These are phyloP conservation scores for Lissocephala sabroskyi DNA, from an alignment of 2,888 invertebrate genomes.

Conservation along the genomic window DNA sequence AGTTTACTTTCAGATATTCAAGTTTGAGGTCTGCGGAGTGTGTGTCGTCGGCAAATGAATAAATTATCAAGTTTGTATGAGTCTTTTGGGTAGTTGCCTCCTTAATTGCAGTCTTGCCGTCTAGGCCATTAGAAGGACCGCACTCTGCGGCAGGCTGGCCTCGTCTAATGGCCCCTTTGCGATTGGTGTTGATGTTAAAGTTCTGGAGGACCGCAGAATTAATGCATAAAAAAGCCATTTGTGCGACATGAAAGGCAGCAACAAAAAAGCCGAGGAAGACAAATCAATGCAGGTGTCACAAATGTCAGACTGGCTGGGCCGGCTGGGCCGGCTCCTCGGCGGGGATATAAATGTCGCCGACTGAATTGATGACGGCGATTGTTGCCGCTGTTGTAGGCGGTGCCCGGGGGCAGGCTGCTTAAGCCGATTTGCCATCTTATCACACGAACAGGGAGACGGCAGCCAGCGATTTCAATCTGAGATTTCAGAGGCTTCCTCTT, in stretches of 20 bases:
- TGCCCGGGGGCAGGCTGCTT: slow-evolving; percentile 23
- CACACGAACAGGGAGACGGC: slow-evolving; percentile 32
- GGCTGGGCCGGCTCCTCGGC: neutral
- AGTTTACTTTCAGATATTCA: slow-evolving; percentile 47
- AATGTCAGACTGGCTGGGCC: slow-evolving; percentile 58
- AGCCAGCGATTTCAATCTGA: slow-evolving; percentile 37
- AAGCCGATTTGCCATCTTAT: slow-evolving; percentile 63
- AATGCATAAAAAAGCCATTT: slow-evolving; percentile 61
- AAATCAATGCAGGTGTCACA: slow-evolving; percentile 65
- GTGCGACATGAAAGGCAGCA: slow-evolving; percentile 60
- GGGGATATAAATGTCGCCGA: slow-evolving; percentile 61
- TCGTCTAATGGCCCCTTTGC: slow-evolving; percentile 2
- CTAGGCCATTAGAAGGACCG: slow-evolving; percentile 51
- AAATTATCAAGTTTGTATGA: slow-evolving; percentile 54
- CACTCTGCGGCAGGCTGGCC: slow-evolving; percentile 34
- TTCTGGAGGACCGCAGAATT: no score
- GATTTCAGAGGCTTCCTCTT: slow-evolving; percentile 45
- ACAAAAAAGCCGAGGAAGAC: slow-evolving; percentile 52
- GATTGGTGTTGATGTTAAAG: no score
- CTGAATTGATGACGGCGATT: slow-evolving; percentile 62
- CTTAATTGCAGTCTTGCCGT: slow-evolving; percentile 59
- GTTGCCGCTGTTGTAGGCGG: slow-evolving; percentile 26
- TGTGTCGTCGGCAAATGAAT: slow-evolving; percentile 46
- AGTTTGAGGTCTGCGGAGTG: slow-evolving; percentile 42
- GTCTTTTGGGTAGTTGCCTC: slow-evolving; percentile 7